Conservation (phyloP, 2,888 invertebrate genomes). For the Carcina quercana region DNA sequence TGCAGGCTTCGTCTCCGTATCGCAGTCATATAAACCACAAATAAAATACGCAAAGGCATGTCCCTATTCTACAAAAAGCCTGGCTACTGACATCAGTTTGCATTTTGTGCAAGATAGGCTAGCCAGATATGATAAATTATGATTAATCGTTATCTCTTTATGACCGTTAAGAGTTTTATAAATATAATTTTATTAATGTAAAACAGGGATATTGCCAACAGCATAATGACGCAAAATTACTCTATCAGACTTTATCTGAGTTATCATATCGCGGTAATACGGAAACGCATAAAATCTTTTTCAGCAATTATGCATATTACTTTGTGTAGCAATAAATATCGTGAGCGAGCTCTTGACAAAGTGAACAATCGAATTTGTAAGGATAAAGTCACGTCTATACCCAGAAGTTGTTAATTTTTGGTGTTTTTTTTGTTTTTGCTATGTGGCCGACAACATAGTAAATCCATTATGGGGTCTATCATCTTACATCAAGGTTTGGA, state of each 20-base stretch:
- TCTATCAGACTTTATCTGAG: slow-evolving; percentile 7
- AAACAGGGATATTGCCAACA: slow-evolving; percentile 1
- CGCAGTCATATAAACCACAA: too few relatives aligned
- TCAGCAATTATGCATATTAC: not conserved
- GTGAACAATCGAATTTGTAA: not conserved
- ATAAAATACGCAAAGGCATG: too few relatives aligned
- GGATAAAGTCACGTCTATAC: slow-evolving; percentile 32
- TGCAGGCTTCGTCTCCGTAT: too few relatives aligned
- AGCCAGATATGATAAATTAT: too few relatives aligned
- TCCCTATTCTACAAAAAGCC: too few relatives aligned
- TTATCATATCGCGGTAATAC: slow-evolving; percentile 2
- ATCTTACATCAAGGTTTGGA: slow-evolving; percentile 58
- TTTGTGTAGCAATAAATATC: not conserved
- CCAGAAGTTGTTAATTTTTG: slow-evolving; percentile 34
- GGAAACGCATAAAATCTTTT: slow-evolving; percentile 5
- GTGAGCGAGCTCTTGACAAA: not conserved
- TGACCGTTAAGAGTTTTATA: too few relatives aligned
- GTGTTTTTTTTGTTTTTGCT: slow-evolving; percentile 39
- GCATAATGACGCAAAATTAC: slow-evolving; percentile 7
- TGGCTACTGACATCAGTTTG: too few relatives aligned
- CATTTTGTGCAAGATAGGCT: too few relatives aligned
- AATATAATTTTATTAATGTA: slow-evolving; percentile 1
- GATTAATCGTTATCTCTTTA: too few relatives aligned
- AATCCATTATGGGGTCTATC: slow-evolving; percentile 65
- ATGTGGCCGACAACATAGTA: slow-evolving; percentile 41